A percentile compares a stretch with the other conserved stretches of the same genome.
Evolutionary conservation across 2,888 invertebrate species (phyloP).

Genomic region (Parnassius apollo): DNA sequence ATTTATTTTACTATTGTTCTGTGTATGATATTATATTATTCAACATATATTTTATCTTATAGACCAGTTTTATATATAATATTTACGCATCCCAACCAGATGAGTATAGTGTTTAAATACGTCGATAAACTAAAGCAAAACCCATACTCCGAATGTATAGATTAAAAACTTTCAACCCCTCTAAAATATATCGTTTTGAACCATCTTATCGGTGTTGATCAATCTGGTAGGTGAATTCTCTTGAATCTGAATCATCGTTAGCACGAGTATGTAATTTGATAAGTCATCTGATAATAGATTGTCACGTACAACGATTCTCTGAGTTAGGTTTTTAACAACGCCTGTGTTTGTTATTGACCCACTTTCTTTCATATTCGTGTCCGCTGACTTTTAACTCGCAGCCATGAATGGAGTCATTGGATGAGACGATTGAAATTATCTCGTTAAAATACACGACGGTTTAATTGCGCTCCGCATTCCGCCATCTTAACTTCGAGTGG

Average conservation of each 20-base stretch:
- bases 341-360: conserved; percentile 14
- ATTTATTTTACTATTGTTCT: too few species aligned
- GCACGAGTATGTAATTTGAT: background rate
- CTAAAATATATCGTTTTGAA: too few species aligned
- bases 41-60: too few species aligned
- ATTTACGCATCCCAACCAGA: too few species aligned
- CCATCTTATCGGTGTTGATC: too few species aligned
- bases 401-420: conserved; percentile 4
- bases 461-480: background rate
- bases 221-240: too few species aligned
- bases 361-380: conserved; percentile 4
- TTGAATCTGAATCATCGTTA: background rate
- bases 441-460: background rate
- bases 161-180: too few species aligned
- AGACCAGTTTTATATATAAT: too few species aligned
- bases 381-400: background rate
- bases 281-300: conserved; percentile 2
- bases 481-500: background rate
- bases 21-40: too few species aligned
- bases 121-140: too few species aligned
- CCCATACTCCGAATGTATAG: too few species aligned
- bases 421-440: conserved; percentile 5
- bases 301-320: conserved; percentile 2
- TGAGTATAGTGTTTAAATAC: too few species aligned
- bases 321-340: conserved; percentile 3